Percentiles rank a stretch among this genome's conserved stretches.
Conservation (phyloP, 2,797 vertebrate species). For the Enoplosus armatus region DNA sequence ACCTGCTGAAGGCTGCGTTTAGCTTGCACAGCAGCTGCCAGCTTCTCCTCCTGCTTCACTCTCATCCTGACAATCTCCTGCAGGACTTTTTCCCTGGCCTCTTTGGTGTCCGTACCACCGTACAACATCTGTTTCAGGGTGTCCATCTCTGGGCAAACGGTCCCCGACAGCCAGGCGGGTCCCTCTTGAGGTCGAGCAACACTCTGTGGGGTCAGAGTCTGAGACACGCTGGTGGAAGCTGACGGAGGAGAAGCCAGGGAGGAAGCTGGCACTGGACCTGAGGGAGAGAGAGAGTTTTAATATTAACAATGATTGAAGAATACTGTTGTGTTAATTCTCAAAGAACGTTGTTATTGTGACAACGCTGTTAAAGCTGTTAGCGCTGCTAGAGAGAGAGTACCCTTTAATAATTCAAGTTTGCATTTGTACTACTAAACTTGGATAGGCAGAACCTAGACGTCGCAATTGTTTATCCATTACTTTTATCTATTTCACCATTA, state of each 20-base stretch:
- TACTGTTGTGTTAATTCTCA: not conserved
- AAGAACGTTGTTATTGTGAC: not conserved
- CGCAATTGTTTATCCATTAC: not conserved
- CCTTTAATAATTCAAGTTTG: not conserved
- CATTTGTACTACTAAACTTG: not conserved
- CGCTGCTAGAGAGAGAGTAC: too few relatives aligned
- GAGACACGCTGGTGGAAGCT: conserved; percentile 87
- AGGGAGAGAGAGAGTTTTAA: conserved; percentile 11
- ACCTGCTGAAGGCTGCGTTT: conserved; percentile 98
- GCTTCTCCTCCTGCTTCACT: conserved; percentile 97
- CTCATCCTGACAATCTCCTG: conserved; percentile 96
- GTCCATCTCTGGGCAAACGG: conserved; percentile 89
- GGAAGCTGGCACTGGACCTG: conserved; percentile 69
- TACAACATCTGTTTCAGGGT: conserved; percentile 92
- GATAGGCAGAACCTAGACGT: not conserved
- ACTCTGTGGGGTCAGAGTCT: conserved; percentile 88
- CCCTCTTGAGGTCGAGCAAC: conserved; percentile 54
- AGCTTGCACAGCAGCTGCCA: conserved; percentile 92
- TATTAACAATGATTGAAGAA: not conserved
- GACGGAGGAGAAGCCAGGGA: conserved; percentile 81
- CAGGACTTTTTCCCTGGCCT: conserved; percentile 95
- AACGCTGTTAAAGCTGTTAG: not conserved
- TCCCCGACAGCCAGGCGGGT: conserved; percentile 73
- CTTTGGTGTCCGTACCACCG: conserved; percentile 92
- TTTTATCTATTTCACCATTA: not conserved